These are phyloP conservation scores for Rhopilema esculentum DNA, from an alignment of 30 jellyfish, hydroid and myxozoan genomes.

Conservation along the genomic window DNA sequence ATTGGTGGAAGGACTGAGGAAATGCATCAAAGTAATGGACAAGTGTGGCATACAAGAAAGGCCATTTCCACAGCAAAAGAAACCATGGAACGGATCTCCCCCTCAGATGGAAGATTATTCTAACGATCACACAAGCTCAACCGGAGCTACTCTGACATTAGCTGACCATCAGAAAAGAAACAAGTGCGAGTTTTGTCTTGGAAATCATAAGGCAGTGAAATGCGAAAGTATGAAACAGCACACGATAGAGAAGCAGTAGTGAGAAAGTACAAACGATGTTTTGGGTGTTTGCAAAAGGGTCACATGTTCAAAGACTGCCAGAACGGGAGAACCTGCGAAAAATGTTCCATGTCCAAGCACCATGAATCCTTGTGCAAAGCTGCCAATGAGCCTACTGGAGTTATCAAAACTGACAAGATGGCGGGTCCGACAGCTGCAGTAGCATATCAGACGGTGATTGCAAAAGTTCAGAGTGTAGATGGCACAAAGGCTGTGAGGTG, in stretches of 20 bases:
- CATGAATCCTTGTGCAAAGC: conserved; percentile 33
- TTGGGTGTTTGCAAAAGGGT: conserved; percentile 25
- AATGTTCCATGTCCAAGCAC: conserved; percentile 15
- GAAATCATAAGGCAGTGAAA: conserved; percentile 7
- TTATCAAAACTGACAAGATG: neutral
- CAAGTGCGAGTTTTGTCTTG: conserved; percentile 27
- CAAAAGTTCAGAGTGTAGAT: neutral
- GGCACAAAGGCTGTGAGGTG: conserved; percentile 22
- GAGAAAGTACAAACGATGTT: conserved; percentile 34
- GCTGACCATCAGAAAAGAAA: conserved; percentile 4
- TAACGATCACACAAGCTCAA: neutral
- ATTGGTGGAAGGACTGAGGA: conserved; percentile 8
- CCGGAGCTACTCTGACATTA: conserved; percentile 39
- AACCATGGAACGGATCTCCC: neutral
- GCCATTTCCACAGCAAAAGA: neutral
- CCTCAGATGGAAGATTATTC: neutral
- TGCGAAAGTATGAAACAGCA: conserved; percentile 26
- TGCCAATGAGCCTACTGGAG: conserved; percentile 59
- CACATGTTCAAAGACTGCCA: conserved; percentile 30
- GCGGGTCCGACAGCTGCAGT: conserved; percentile 37
- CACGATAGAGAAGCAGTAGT: conserved; percentile 18
- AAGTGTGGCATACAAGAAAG: conserved; percentile 32
- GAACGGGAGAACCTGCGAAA: conserved; percentile 22
- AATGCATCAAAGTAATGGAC: conserved; percentile 23
- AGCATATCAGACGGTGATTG: conserved; percentile 45